Conservation (phyloP, 1,140 invertebrate species). For the Mactra quadrangularis region DNA sequence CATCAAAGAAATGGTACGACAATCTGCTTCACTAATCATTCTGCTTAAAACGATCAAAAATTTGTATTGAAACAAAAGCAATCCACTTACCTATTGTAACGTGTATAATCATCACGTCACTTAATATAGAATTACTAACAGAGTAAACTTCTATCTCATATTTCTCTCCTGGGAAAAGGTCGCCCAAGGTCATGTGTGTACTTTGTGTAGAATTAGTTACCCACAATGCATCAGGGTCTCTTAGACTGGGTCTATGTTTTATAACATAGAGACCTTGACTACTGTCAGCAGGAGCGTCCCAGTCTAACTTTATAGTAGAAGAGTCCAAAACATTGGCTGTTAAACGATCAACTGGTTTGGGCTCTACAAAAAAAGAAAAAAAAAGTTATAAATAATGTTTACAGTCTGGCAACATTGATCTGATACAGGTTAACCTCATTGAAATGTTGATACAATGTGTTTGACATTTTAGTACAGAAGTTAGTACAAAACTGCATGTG, state of each 20-base stretch:
- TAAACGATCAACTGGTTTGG: slow-evolving; percentile 37
- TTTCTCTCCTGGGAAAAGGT: slow-evolving; percentile 53
- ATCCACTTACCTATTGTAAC: slow-evolving; percentile 23
- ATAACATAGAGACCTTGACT: slow-evolving; percentile 29
- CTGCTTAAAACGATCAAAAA: too few relatives aligned
- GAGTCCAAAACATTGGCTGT: not conserved
- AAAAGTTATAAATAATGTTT: too few relatives aligned
- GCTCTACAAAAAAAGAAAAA: slow-evolving; percentile 46
- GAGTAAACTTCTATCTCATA: slow-evolving; percentile 57
- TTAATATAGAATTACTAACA: slow-evolving; percentile 17
- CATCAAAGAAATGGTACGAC: too few relatives aligned
- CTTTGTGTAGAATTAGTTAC: slow-evolving; percentile 49
- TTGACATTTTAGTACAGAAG: too few relatives aligned
- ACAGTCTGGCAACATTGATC: too few relatives aligned
- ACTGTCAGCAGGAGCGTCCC: slow-evolving; percentile 33
- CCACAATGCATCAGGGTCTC: slow-evolving; percentile 32
- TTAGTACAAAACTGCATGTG: too few relatives aligned
- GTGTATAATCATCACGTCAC: slow-evolving; percentile 34
- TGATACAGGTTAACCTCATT: too few relatives aligned
- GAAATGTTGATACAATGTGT: too few relatives aligned
- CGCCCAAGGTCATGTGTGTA: slow-evolving; percentile 38
- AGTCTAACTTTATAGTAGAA: slow-evolving; percentile 33
- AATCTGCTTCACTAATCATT: too few relatives aligned
- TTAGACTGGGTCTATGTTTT: slow-evolving; percentile 44
- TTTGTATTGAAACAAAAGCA: too few relatives aligned